phyloP scores from a whole-genome alignment of 2,888 invertebrate genomes.

The Frankliniella fusca region DNA sequence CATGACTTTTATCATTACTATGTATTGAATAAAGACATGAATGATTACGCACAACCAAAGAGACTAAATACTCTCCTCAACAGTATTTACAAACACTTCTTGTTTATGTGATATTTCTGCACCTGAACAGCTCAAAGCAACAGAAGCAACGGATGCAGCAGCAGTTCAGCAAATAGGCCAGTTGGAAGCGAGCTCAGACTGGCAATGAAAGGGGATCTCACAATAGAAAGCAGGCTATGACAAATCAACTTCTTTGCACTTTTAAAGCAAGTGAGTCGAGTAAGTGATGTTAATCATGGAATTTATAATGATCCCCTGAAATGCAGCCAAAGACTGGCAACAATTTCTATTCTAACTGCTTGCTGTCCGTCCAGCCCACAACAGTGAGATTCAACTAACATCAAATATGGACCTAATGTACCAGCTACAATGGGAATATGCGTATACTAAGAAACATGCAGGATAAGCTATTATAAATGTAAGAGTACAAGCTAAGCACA shows the following conservation, averaged over 20 bases:
- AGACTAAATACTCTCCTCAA: constrained; percentile 15
- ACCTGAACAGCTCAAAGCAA: constrained; percentile 26
- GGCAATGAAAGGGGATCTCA: constrained; percentile 4
- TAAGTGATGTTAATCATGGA: constrained; percentile 4
- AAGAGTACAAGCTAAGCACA: constrained; percentile 23
- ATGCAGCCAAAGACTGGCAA: not conserved
- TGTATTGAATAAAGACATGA: constrained; percentile 16
- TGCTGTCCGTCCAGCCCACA: constrained; percentile 25
- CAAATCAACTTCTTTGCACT: not conserved
- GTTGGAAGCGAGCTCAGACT: constrained; percentile 4
- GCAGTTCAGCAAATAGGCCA: constrained; percentile 15
- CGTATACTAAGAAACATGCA: constrained; percentile 25
- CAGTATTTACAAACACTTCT: constrained; percentile 23
- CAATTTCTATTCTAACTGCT: constrained; percentile 5
- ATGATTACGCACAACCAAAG: constrained; percentile 12
- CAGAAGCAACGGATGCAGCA: constrained; percentile 20
- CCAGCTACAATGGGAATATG: constrained; percentile 24
- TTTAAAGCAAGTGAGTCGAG: not conserved
- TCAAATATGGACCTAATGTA: constrained; percentile 25
- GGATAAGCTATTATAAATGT: constrained; percentile 23
- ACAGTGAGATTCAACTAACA: constrained; percentile 26
- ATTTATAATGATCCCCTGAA: not conserved
- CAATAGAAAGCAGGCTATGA: not conserved
- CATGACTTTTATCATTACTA: constrained; percentile 17
- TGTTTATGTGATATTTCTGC: constrained; percentile 14